Percentiles rank a stretch among this genome's conserved stretches.
Conservation (phyloP, 92 coral and sea anemone genomes). For the Montipora capitata region DNA sequence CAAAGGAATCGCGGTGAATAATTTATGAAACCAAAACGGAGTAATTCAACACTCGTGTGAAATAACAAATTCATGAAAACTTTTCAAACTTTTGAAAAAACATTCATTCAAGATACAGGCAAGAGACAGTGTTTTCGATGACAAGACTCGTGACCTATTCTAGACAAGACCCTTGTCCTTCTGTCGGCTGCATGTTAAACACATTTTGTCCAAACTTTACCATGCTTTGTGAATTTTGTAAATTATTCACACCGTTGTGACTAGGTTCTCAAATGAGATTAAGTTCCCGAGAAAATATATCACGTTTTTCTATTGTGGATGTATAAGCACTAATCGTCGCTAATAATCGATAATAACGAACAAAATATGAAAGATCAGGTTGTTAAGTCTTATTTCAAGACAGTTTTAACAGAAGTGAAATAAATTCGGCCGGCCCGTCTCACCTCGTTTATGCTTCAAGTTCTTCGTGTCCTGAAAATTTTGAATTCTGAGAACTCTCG, state of each 20-base stretch:
- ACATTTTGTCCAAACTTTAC: conserved; percentile 15
- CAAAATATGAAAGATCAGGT: neutral
- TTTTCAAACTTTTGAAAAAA: no score
- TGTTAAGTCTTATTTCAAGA: no score
- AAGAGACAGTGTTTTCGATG: neutral
- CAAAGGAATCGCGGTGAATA: neutral
- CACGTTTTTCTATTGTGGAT: neutral
- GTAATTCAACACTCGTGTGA: neutral
- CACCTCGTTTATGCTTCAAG: conserved; percentile 3
- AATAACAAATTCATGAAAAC: neutral
- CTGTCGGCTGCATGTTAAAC: neutral
- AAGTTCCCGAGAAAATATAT: neutral
- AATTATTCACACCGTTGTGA: conserved; percentile 38
- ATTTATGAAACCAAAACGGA: conserved; percentile 22
- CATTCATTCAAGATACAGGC: no score
- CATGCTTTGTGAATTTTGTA: conserved; percentile 5
- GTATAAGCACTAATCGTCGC: neutral
- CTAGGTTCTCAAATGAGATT: neutral
- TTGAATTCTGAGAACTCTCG: neutral
- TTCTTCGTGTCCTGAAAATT: neutral
- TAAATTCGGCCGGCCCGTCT: neutral
- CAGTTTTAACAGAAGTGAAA: no score
- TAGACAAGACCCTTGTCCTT: no score
- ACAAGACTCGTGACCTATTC: neutral
- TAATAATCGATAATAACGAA: neutral